Base-by-base conservation (phyloP, 2,888 invertebrate genomes). In the Chymomyza procnemis region DNA sequence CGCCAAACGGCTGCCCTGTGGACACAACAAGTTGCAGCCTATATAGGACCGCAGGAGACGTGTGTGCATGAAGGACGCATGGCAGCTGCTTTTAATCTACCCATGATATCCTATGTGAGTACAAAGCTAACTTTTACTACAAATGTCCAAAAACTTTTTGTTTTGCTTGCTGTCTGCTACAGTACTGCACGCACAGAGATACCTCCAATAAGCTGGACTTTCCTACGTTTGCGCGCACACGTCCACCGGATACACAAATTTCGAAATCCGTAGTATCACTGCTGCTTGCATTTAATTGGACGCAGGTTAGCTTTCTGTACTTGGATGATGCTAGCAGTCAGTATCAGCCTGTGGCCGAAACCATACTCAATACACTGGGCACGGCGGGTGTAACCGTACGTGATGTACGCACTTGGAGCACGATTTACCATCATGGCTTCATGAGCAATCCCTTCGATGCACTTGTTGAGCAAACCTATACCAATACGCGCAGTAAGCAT, bases 51-150 rank as follows among this genome's bases (percentile, higher is more conserved):
- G 0, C 96, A 96, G 88, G 91, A 91, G 76, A 91, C 97, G 0
- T 97, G 98, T 90, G 94, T 96, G 19, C 97, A 97, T 90, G 98
- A 98, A 91, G 98, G 96, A 0, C 94, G 96, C 77, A 96, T 98
- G 94, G 97, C 98, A 0, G 96, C 97, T 1, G 96, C 97, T 52
- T 97, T 98, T 91, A 97, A 98, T 91, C 92, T 97, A 59, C 97
- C 97, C 4, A 98, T 98, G 98, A 96, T 98, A 88, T 98, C 98
- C 77, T 98, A 98, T 90, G 98, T 98, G 92, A 95, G 97, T 95
- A 1, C 1, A 2, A 0, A 6, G 1, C 1, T 6, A 16, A 9
- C 9, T 6, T 4, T 26, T 6, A 4, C 4, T n/a, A 12, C 30
- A 14, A 16, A 16, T 5, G 14, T 26, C 6, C 6, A 18, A 22